Conservation (phyloP, 64 coral and sea anemone genomes). For the Acropora tenuis region DNA sequence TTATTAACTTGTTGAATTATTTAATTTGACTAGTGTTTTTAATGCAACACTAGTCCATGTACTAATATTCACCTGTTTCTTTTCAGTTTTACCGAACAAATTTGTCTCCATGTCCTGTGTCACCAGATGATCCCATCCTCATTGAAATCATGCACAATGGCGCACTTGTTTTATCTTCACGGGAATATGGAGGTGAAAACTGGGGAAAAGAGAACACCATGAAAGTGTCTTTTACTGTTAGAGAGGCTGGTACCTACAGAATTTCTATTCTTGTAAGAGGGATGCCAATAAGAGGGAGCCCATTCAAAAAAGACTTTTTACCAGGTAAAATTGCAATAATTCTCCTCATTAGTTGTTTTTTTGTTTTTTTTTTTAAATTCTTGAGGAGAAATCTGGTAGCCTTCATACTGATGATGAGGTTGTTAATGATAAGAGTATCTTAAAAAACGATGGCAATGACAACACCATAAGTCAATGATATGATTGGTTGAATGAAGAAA, state of each 20-base stretch:
- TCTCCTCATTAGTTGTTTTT: too few relatives aligned
- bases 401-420: too few relatives aligned
- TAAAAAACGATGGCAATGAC: too few relatives aligned
- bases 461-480: too few relatives aligned
- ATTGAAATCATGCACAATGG: slow-evolving; percentile 74
- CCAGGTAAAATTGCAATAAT: slow-evolving; percentile 90
- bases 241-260: slow-evolving; percentile 74
- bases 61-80: too few relatives aligned
- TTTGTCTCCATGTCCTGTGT: slow-evolving; percentile 20
- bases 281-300: slow-evolving; percentile 73
- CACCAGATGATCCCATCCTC: slow-evolving; percentile 28
- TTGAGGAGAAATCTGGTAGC: too few relatives aligned
- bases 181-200: slow-evolving; percentile 63
- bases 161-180: slow-evolving; percentile 23
- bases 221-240: slow-evolving; percentile 85
- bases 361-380: too few relatives aligned
- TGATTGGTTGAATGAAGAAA: too few relatives aligned
- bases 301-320: slow-evolving; percentile 83
- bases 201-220: slow-evolving; percentile 44
- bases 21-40: too few relatives aligned
- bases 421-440: too few relatives aligned
- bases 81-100: slow-evolving; percentile 81
- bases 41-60: too few relatives aligned
- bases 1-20: too few relatives aligned
- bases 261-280: slow-evolving; percentile 71